Conservation (phyloP, 2,113 vertebrate species). For the Tyto alba region DNA sequence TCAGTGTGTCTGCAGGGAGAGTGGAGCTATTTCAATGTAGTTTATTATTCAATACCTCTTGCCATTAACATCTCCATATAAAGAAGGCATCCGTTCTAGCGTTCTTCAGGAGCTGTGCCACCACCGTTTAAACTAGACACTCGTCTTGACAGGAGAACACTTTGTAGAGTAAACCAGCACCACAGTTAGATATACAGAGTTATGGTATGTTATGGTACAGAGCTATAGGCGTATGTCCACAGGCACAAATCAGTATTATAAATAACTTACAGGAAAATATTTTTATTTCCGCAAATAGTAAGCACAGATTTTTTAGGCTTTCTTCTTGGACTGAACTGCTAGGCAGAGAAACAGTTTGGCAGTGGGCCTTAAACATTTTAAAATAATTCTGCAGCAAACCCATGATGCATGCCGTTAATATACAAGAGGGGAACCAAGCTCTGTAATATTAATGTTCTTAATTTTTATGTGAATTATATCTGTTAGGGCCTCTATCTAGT, state of each 20-base stretch:
- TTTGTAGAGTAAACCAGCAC: not conserved
- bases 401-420: not conserved
- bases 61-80: not conserved
- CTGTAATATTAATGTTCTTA: not conserved
- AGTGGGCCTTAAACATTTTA: not conserved
- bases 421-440: not conserved
- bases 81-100: not conserved
- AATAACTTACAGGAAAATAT: not conserved
- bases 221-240: not conserved
- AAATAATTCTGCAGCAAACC: not conserved
- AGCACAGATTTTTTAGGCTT: not conserved
- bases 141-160: not conserved
- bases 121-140: not conserved
- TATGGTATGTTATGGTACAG: not conserved
- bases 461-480: not conserved
- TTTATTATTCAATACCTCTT: constrained; percentile 6
- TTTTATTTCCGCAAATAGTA: not conserved
- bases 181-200: not conserved
- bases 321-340: not conserved
- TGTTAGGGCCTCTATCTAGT: not conserved
- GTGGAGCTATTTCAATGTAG: not conserved
- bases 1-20: not conserved
- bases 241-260: not conserved
- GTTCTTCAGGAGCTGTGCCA: not conserved
- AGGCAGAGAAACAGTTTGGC: not conserved